Base-by-base conservation (phyloP, 2,888 invertebrate genomes). In the Calliscelio sp. region DNA sequence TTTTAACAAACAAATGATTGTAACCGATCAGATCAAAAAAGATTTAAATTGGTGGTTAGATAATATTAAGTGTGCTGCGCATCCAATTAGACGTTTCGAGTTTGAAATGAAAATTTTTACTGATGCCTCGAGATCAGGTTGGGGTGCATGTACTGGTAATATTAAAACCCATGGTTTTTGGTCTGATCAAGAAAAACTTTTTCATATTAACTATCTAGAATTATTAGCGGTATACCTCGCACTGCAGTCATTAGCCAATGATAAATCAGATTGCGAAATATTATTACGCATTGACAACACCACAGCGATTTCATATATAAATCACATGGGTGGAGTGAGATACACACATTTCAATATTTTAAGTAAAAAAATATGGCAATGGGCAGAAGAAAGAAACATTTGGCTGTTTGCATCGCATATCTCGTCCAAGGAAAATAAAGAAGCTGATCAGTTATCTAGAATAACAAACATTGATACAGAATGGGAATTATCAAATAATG, bases 391-490 rank as follows among this genome's bases (percentile, higher is more conserved):
- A 0, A 82, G 85, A n/a, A 85, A 82, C 24, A 61, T 89, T 14
- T 88, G 85, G 85, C 8, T 89, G 0, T 53, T 24, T 35, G 86
- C 86, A 3, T 81, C 85, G 0, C 88, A 87, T 35, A 87, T 89
- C 22, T 25, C 71, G 0, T 86, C 86, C 7, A 51, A 24, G 35
- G 61, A 87, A 11, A 88, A 89, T 51, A 55, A 57, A 7, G 71
- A 85, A 20, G 87, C 87, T 0, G 87, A 88, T 20, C 51, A 8
- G 16, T 82, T 83, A 18, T 89, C 87, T 7, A 59, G 88, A n/a
- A 65, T 78, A 22, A 49, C 24, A 11, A 88, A 88, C 65, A 28
- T 77, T 0, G 87, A 88, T 55, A 51, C 63, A 1, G 85, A 88
- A 70, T 87, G 87, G 86, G 78, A 85, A 63, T 2, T 87, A 2